Conservation (phyloP, 1,140 invertebrate species). For the Oryctes rhinoceros region DNA sequence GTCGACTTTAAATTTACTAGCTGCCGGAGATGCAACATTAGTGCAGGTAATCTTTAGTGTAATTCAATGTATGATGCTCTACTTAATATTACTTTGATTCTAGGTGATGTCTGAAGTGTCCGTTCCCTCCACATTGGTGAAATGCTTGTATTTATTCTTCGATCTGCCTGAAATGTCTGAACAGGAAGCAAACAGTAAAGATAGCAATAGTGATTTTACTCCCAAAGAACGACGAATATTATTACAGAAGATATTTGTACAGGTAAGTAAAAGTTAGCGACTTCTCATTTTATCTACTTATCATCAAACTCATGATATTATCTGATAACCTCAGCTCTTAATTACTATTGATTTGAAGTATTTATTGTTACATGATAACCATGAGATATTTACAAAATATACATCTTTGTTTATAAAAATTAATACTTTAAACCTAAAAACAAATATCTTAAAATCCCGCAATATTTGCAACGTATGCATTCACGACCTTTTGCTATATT, state of each 20-base stretch:
- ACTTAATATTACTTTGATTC: slow-evolving; percentile 48
- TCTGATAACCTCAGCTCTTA: too few relatives aligned
- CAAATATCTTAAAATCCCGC: too few relatives aligned
- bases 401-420: too few relatives aligned
- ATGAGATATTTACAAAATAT: too few relatives aligned
- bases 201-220: slow-evolving; percentile 85
- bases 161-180: slow-evolving; percentile 93
- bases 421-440: too few relatives aligned
- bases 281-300: neutral
- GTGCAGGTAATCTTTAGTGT: slow-evolving; percentile 66
- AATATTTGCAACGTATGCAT: too few relatives aligned
- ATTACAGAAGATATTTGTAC: slow-evolving; percentile 96
- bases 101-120: slow-evolving; percentile 94
- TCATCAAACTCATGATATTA: neutral
- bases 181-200: slow-evolving; percentile 76
- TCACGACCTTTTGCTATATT: too few relatives aligned
- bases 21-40: slow-evolving; percentile 81
- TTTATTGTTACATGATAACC: too few relatives aligned
- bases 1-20: slow-evolving; percentile 88
- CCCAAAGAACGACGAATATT: slow-evolving; percentile 89
- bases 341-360: too few relatives aligned
- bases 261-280: slow-evolving; percentile 67
- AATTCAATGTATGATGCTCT: neutral
- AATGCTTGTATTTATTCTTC: slow-evolving; percentile 98
- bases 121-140: slow-evolving; percentile 96